These are phyloP conservation scores for Eubasilissa regina DNA, from an alignment of 1,140 invertebrate species.

Conservation along the genomic window DNA sequence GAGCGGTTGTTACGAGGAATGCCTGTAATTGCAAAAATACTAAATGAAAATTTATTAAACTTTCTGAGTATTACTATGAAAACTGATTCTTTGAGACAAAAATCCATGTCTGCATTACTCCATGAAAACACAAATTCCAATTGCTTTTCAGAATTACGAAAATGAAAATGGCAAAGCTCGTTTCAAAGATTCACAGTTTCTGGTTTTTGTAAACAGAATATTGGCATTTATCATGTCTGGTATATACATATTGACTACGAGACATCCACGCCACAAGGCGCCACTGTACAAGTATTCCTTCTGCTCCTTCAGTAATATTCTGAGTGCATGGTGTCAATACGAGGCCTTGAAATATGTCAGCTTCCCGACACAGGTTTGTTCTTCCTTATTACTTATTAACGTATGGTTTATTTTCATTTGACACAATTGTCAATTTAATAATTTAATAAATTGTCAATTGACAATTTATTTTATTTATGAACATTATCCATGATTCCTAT, in stretches of 20 bases:
- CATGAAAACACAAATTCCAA: too few species aligned
- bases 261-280: slow-evolving; percentile 82
- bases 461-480: too few species aligned
- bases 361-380: slow-evolving; percentile 93
- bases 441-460: too few species aligned
- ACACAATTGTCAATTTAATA: too few species aligned
- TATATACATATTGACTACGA: slow-evolving; percentile 72
- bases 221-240: slow-evolving; percentile 86
- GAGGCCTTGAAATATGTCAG: slow-evolving; percentile 98
- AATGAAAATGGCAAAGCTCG: slow-evolving; percentile 75
- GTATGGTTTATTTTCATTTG: too few species aligned
- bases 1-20: too few species aligned
- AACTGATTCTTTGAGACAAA: too few species aligned
- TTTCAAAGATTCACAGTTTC: slow-evolving; percentile 95
- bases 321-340: slow-evolving; percentile 99
- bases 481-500: too few species aligned
- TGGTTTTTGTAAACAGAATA: slow-evolving; percentile 95
- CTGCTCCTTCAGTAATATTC: slow-evolving; percentile 97
- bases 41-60: too few species aligned
- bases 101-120: too few species aligned
- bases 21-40: too few species aligned
- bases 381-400: background rate
- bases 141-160: slow-evolving; percentile 77
- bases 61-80: too few species aligned
- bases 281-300: slow-evolving; percentile 97